Base-by-base conservation (phyloP, 2,113 vertebrate genomes). In the Bostrychus sinensis region DNA sequence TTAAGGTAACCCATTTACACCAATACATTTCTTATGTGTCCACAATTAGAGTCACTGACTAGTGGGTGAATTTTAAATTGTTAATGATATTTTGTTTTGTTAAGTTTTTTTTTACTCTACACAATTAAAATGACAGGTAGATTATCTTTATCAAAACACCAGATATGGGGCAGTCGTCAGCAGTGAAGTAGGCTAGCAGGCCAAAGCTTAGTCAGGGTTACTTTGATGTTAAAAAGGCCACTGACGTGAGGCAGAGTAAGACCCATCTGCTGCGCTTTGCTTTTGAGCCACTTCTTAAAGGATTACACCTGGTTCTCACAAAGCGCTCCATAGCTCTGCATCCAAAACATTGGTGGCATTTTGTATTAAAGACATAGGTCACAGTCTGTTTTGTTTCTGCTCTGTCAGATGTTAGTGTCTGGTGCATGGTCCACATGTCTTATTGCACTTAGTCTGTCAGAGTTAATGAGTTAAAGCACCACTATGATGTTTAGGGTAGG, bases 191-290 rank as follows among this genome's bases (percentile, higher is more conserved):
- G 81, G 77, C 71, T 62, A 81, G 13, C 39, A 75, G 82, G 77
- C 23, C 75, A 81, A 56, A 77, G 79, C 48, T 84, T 81, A 81
- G 72, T 51, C 62, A 57, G 70, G 23, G 70, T 81, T 66, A 57
- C 12, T 26, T 16, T 73, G 56, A 58, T 70, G 71, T 56, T 62
- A 53, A 73, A 54, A 28, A 61, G 56, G 46, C 57, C 62, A 48
- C 23, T 83, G 81, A 88, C 84, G 63, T 73, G 75, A 64, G 62
- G 36, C 70, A 32, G 66, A 72, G 42, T 81, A 75, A 73, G 51
- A 81, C 26, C 84, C 82, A 86, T 86, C 88, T 89, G 87, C 58
- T 66, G 46, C 43, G 54, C 56, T 45, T 41, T 61, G 59, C 69
- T 72, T 61, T 34, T 72, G 63, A 66, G 74, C 62, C 64, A 39